Conservation (phyloP, 1,140 invertebrate genomes). For the Leptoteleia sp. region DNA sequence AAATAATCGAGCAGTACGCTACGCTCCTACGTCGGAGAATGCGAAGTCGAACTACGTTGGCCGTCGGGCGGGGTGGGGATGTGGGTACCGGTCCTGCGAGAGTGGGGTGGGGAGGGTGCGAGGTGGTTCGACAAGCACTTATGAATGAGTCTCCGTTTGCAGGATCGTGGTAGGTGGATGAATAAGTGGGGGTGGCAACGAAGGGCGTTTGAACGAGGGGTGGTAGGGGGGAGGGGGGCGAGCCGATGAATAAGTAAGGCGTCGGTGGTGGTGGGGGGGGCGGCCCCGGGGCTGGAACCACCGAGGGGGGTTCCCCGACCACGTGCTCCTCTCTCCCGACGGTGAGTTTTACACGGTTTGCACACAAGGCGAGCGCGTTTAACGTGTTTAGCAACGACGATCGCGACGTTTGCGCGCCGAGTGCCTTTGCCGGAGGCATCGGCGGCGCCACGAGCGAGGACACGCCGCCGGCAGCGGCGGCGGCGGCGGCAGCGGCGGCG, state of each 20-base stretch:
- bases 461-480: too few relatives aligned
- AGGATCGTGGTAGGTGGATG: conserved; percentile 56
- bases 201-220: conserved; percentile 55
- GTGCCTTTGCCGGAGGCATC: too few relatives aligned
- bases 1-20: conserved; percentile 22
- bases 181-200: conserved; percentile 62
- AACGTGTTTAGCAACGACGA: too few relatives aligned
- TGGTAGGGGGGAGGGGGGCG: conserved; percentile 39
- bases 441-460: too few relatives aligned
- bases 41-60: conserved; percentile 9
- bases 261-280: conserved; percentile 69
- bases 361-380: too few relatives aligned
- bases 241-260: conserved; percentile 65
- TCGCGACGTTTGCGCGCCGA: too few relatives aligned
- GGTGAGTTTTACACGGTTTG: too few relatives aligned
- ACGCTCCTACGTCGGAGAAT: conserved; percentile 16
- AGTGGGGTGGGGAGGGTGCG: too few relatives aligned
- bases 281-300: conserved; percentile 63
- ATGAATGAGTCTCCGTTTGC: conserved; percentile 77
- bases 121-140: conserved; percentile 72
- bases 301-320: conserved; percentile 72
- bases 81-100: conserved; percentile 50
- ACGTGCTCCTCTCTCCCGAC: too few relatives aligned
- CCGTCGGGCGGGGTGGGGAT: conserved; percentile 40
- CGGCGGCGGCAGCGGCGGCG: too few relatives aligned